These are phyloP conservation scores for Rhabdomys dilectus DNA, from an alignment of 2,113 vertebrate species.

Conservation along the genomic window DNA sequence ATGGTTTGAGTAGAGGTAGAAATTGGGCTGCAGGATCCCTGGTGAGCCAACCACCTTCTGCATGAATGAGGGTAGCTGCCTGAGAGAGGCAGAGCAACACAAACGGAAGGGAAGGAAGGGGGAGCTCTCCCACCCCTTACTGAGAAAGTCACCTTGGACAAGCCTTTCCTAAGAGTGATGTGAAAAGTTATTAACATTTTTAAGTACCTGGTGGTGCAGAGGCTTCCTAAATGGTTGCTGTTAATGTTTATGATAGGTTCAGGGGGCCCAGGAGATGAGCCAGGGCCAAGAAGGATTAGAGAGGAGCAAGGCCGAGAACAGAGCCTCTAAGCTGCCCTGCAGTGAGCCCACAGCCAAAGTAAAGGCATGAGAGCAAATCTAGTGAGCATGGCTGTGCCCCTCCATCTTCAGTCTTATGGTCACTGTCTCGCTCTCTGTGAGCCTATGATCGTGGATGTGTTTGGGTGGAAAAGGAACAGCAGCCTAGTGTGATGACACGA, in stretches of 20 bases:
- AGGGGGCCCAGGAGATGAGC: neutral
- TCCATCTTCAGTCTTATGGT: neutral
- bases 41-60: accelerated
- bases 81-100: neutral
- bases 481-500: neutral
- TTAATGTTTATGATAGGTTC: neutral
- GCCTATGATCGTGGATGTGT: neutral
- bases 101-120: neutral
- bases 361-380: neutral
- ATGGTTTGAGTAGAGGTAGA: neutral
- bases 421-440: accelerated
- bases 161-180: neutral
- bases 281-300: neutral
- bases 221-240: neutral
- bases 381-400: neutral
- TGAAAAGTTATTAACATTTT: neutral
- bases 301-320: neutral
- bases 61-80: neutral
- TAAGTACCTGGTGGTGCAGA: neutral
- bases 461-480: neutral
- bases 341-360: neutral
- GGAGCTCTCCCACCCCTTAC: neutral
- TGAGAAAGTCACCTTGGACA: neutral
- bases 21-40: neutral
- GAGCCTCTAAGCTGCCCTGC: neutral